phyloP scores from a whole-genome alignment of 2,113 vertebrate genomes.

The Caretta caretta region DNA sequence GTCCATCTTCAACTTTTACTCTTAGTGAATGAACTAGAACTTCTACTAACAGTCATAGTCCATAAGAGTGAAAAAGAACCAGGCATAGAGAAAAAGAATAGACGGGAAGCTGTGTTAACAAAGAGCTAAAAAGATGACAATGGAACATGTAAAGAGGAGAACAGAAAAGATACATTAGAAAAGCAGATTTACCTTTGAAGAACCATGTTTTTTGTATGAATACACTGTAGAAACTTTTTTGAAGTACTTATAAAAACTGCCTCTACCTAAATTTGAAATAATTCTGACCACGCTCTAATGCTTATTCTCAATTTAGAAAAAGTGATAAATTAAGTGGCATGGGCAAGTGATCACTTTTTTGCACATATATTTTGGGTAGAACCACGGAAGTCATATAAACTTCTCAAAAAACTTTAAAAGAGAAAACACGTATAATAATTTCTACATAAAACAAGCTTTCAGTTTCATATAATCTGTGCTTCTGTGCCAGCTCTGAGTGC shows the following conservation, averaged over 20 bases:
- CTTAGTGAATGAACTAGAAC: neutral
- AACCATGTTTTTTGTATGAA: neutral
- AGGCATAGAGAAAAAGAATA: neutral
- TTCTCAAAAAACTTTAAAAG: neutral
- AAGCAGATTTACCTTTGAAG: neutral
- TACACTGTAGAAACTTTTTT: neutral
- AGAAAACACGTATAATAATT: neutral
- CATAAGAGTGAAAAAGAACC: neutral
- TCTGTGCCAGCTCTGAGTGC: neutral
- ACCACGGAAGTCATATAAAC: neutral
- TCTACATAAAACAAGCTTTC: neutral
- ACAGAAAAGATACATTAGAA: neutral
- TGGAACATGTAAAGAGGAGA: neutral
- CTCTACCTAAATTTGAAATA: neutral
- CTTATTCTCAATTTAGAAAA: neutral
- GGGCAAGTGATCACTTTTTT: neutral
- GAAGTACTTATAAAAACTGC: neutral
- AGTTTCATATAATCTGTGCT: accelerated
- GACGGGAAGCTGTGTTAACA: neutral
- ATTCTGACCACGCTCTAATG: neutral
- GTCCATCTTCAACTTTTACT: neutral
- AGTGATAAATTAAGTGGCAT: neutral
- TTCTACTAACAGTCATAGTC: neutral
- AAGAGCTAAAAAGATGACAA: neutral
- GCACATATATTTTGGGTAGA: accelerated